Base-by-base conservation (phyloP, 2,113 vertebrate species). In the Callopanchax toddi region DNA sequence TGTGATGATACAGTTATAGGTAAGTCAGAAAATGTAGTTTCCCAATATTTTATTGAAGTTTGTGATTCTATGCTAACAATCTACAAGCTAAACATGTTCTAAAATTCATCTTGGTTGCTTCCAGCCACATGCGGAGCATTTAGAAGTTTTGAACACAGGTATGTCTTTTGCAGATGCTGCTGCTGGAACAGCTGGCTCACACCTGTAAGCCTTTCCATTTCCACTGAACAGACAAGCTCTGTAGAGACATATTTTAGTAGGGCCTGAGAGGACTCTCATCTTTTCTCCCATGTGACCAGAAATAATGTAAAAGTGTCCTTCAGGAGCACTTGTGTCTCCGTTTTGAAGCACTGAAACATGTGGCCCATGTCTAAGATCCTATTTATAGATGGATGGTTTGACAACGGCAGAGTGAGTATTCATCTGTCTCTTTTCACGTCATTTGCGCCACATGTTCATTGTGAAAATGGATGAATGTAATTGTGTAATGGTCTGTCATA, bases 401-500 rank as follows among this genome's bases (percentile, higher is more conserved):
- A 21, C 62, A 39, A 26, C 6, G 39, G 45, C 46, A 63, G 26
- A 37, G 59, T 21, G 49, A 67, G 23, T 45, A 49, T 67, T 75
- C 60, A 76, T 86, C 68, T 45, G 52, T 82, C 71, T 82, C 36
- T 72, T 84, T 70, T 69, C 58, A 78, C 36, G 32, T 71, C 55
- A 84, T 84, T 79, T 57, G 45, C 20, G 17, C 15, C 6, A 48
- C 45, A 23, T 69, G 65, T 82, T 82, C 48, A 49, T 49, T 69
- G 59, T 50, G 34, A n/a, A 61, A 66, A 74, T 88, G 43, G 79
- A 78, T 82, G 60, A 80, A 78, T 67, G 78, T 52, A 48, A 67
- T 55, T 73, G 67, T 45, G 66, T 73, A 72, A 81, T 69, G 81
- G 71, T 71, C 68, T 72, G 57, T 84, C n/a, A n/a, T 79, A 83